Percentiles rank a stretch among this genome's conserved stretches.
phyloP scores from a whole-genome alignment of 2,888 invertebrate genomes.

The Galerucella nymphaeae region DNA sequence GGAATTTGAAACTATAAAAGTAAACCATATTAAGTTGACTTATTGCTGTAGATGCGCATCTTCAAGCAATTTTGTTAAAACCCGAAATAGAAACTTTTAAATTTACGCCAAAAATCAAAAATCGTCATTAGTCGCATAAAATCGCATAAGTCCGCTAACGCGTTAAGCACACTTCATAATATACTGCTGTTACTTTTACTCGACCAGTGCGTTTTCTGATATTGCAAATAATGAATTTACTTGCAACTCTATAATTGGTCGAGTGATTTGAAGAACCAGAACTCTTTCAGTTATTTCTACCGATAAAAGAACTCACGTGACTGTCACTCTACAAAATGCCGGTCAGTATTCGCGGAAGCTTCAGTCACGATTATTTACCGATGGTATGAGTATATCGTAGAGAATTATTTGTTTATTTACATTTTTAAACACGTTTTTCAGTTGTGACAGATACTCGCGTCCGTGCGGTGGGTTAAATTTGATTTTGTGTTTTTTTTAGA shows the following conservation, averaged over 20 bases:
- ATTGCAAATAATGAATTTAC: neutral
- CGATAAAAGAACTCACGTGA: constrained; percentile 37
- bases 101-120: neutral
- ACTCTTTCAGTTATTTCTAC: neutral
- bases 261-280: neutral
- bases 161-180: neutral
- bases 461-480: neutral
- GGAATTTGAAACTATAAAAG: too few relatives aligned
- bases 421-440: constrained; percentile 11
- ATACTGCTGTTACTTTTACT: neutral
- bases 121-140: neutral
- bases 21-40: too few relatives aligned
- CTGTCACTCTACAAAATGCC: constrained; percentile 43
- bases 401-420: constrained; percentile 27
- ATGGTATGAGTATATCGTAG: constrained; percentile 24
- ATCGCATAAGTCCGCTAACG: neutral
- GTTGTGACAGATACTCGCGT: neutral
- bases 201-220: neutral
- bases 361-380: constrained; percentile 43
- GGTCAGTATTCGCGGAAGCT: constrained; percentile 41
- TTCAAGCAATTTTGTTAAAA: too few relatives aligned
- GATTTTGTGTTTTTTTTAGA: constrained; percentile 19
- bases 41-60: too few relatives aligned
- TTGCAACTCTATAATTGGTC: neutral
- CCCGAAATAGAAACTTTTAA: neutral